Evolutionary conservation across 2,113 vertebrate species (phyloP), one percentile per base, ranked within the genome.

Genomic region (Furnarius figulus): DNA sequence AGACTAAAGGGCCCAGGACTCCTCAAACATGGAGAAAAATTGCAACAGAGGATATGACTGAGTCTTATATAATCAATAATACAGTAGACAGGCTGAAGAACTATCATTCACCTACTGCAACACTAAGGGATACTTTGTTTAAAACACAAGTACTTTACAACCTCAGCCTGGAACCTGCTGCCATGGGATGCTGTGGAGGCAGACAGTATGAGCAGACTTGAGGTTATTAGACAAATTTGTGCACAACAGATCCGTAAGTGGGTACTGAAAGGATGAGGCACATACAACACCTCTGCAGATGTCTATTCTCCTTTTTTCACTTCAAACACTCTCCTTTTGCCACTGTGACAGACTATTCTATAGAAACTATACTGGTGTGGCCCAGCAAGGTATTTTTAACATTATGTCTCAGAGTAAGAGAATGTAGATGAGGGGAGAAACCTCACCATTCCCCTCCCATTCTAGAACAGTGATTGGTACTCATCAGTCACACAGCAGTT

Each of bases 401-500:
- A 33, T 24, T 33, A 35, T 22, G 21, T 33, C 47, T 49, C 22
- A 37, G 18, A 39, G 13, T 49, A 14, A 78, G 12, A 58, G 27
- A 62, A 55, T 4, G 14, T 27, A 52, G 8, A 58, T 8, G 14
- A 12, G 6, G 7, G 1, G 2, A 13, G 52, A 66, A 50, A 14
- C 0, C 2, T 8, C 8, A 6, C 12, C 23, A 9, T 50, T 73
- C 47, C 40, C 17, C 13, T 12, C 10, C 12, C 17, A 12, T 33
- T 77, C 50, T 56, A 55, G 6, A 95, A 52, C 8, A 77, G 42
- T 0, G 0, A 72, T 58, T 47, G 6, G 15, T 24, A 79, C 4
- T 5, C 39, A 59, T 55, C 30, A 67, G 47, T 40, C 37, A 68
- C 40, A 56, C 4, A 85, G 52, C 55, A 89, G 21, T 25, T 24